Conservation (phyloP, 2,113 vertebrate genomes). For the Tringa solitaria region DNA sequence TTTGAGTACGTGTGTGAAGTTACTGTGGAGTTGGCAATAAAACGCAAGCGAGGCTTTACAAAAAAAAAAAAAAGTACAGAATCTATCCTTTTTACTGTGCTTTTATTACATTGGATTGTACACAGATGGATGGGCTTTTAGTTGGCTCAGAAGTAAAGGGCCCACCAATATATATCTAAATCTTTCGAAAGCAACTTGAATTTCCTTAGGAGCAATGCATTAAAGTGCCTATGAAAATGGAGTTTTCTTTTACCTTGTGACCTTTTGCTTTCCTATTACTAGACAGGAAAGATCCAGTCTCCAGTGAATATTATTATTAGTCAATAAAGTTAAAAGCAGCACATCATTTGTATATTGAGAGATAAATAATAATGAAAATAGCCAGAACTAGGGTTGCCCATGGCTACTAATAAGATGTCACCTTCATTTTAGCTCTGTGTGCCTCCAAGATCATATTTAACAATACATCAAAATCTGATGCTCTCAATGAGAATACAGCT, state of each 20-base stretch:
- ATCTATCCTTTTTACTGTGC: background rate
- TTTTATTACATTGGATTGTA: conserved; percentile 35
- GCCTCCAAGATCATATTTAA: background rate
- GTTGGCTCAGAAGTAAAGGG: background rate
- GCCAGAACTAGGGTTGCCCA: background rate
- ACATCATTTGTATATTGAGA: background rate
- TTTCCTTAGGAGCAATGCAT: conserved; percentile 31
- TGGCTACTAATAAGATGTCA: conserved; percentile 16
- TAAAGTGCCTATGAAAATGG: conserved; percentile 28
- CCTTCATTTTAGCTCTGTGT: background rate
- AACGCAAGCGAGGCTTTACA: background rate
- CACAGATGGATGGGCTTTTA: conserved; percentile 31
- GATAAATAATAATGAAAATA: conserved; percentile 16
- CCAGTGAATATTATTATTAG: background rate
- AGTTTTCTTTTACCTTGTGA: conserved; percentile 43
- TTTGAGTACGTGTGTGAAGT: background rate
- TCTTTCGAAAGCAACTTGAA: conserved; percentile 17
- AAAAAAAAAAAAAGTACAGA: background rate
- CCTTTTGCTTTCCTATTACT: conserved; percentile 1
- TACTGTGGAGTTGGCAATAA: background rate
- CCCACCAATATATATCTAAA: background rate
- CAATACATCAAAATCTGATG: conserved; percentile 8
- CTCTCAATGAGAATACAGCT: background rate
- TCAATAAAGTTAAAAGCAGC: conserved; percentile 35
- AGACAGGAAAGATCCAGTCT: background rate